Evolutionary conservation across 1,140 invertebrate genomes (phyloP), one percentile per base, ranked within the genome.

Genomic region (Parapsyche elsis): DNA sequence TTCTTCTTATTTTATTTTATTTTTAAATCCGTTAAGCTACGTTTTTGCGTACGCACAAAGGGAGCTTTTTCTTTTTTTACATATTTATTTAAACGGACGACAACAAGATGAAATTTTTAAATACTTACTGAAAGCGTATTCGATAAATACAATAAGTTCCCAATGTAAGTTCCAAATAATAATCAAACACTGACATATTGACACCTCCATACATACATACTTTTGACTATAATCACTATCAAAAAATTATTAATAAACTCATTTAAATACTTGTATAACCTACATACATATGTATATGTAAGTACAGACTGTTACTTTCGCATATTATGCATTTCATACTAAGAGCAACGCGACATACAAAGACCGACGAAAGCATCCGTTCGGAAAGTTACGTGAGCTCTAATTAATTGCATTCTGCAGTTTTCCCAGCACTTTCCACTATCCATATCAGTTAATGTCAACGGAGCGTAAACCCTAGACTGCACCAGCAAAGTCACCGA

Each of bases 331-430:
- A 38, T 38, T 38, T 7, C 30, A 38, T 7, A 38, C 30, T 38
- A 1, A 10, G 4, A 14, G 49, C 49, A 12, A 53, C 49, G 49
- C 1, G 30, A 38, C 1, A 5, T 53, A 16, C 49, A 53, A 53
- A 53, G n/a, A 53, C 16, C 10, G 16, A 16, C 16, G 49, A 14
- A 10, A 53, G 12, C 64, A 67, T 12, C 64, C 19, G 23, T 5
- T 67, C 24, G 64, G 64, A 67, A 67, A 26, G 64, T 26, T 67
- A 12, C 19, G 23, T 24, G 21, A 23, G 23, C 9, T 26, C 24
- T 75, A 49, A 75, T 75, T 75, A 75, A 75, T 75, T 75, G 46
- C 73, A 75, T 75, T 57, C 14, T 75, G 73, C 73, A 75, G 73
- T 75, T 75, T 75, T 49, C 45, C n/a, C n/a, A 14, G 44, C 46